Percentiles rank a stretch among this genome's conserved stretches.
phyloP scores from a whole-genome alignment of 2,888 invertebrate species.

The Hyposoter didymator region DNA sequence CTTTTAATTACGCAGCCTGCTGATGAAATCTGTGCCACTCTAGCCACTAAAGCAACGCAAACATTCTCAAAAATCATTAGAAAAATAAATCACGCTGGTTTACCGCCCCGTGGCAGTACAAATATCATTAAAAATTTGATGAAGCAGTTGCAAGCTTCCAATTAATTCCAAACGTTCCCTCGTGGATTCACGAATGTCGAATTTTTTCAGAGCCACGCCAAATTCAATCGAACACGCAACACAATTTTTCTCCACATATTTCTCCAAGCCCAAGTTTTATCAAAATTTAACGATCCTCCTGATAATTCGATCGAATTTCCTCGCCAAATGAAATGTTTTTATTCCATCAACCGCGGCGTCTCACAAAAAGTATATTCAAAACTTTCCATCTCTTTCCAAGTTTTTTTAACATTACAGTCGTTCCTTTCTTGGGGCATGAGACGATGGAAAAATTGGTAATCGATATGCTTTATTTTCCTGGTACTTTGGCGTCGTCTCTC shows the following conservation, averaged over 20 bases:
- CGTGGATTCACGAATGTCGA: background rate
- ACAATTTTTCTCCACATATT: background rate
- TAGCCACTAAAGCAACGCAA: background rate
- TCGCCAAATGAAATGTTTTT: constrained; percentile 9
- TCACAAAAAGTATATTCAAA: background rate
- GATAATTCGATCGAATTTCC: background rate
- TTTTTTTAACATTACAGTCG: constrained; percentile 9
- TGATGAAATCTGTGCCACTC: constrained; percentile 25
- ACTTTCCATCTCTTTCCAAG: background rate
- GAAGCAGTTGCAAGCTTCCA: background rate
- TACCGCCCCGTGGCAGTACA: background rate
- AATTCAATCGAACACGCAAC: background rate
- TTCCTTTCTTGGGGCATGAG: background rate
- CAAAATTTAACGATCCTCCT: background rate
- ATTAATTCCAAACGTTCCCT: background rate
- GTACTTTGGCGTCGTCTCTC: background rate
- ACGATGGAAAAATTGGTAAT: constrained; percentile 30
- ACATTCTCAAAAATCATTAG: constrained; percentile 24
- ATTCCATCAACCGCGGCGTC: background rate
- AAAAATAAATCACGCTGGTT: background rate
- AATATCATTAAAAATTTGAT: constrained; percentile 9
- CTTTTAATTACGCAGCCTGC: constrained; percentile 42
- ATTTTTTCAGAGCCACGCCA: background rate
- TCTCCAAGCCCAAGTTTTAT: background rate
- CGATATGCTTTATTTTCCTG: constrained; percentile 6